phyloP scores from a whole-genome alignment of 2,113 vertebrate species.

The Heterochromis multidens region DNA sequence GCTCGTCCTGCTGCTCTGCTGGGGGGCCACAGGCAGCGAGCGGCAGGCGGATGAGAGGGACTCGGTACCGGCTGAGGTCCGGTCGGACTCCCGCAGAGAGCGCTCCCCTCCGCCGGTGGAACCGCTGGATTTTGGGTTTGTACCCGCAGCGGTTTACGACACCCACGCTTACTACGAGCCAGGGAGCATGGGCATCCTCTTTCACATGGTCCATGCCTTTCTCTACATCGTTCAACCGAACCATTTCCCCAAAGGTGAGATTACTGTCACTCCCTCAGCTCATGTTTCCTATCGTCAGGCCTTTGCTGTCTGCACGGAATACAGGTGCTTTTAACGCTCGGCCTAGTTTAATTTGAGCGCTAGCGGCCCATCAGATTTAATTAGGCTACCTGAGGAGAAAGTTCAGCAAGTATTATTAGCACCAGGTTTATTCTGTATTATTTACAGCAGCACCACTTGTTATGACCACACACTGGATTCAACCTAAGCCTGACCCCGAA shows the following conservation, averaged over 20 bases:
- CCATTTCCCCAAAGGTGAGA: constrained; percentile 89
- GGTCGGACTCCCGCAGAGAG: constrained; percentile 41
- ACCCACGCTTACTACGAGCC: constrained; percentile 82
- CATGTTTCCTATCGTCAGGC: not conserved
- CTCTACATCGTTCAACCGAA: constrained; percentile 87
- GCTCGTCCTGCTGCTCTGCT: constrained; percentile 78
- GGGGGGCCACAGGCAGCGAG: constrained; percentile 69
- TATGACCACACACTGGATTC: not conserved
- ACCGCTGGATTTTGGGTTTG: constrained; percentile 83
- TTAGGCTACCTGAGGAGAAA: not conserved
- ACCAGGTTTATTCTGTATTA: not conserved
- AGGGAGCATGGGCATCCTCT: constrained; percentile 81
- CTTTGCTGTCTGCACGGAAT: not conserved
- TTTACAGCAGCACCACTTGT: not conserved
- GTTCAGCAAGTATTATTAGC: not conserved
- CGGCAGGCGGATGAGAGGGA: constrained; percentile 18
- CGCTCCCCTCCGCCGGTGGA: constrained; percentile 62
- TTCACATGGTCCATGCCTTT: constrained; percentile 84
- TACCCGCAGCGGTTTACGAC: constrained; percentile 82
- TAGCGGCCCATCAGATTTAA: not conserved
- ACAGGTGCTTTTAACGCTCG: not conserved
- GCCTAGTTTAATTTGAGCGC: not conserved
- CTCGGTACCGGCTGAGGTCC: constrained; percentile 10
- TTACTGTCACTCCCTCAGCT: not conserved
- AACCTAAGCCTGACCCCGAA: not conserved